Percentiles rank a stretch among this genome's conserved stretches.
These are phyloP conservation scores for Danionella dracula DNA, from an alignment of 2,797 vertebrate genomes.

Conservation along the genomic window DNA sequence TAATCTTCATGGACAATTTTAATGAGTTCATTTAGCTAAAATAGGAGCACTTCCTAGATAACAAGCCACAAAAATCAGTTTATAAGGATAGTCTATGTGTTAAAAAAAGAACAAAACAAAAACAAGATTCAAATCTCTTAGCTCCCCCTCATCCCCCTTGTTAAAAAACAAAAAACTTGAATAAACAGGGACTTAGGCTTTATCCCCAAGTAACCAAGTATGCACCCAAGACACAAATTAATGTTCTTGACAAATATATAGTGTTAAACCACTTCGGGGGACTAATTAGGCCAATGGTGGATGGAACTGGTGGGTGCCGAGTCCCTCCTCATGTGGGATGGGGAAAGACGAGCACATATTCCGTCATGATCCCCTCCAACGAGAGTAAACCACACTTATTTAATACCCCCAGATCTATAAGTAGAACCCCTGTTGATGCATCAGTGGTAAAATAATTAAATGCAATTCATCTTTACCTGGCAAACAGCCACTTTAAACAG, in stretches of 20 bases:
- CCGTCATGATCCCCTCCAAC: slow-evolving; percentile 45
- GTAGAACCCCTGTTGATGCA: slow-evolving; percentile 50
- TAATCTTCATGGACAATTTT: too few species aligned
- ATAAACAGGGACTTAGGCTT: slow-evolving; percentile 66
- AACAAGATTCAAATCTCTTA: slow-evolving; percentile 52
- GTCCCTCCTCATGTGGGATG: slow-evolving; percentile 54
- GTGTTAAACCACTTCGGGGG: slow-evolving; percentile 62
- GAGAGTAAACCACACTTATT: slow-evolving; percentile 51
- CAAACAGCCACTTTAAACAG: slow-evolving; percentile 57
- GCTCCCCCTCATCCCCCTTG: slow-evolving; percentile 39
- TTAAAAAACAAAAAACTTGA: slow-evolving; percentile 65
- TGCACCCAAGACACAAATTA: slow-evolving; percentile 67
- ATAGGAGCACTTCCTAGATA: too few species aligned
- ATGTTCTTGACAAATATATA: slow-evolving; percentile 72
- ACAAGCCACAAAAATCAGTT: too few species aligned
- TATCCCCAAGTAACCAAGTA: slow-evolving; percentile 62
- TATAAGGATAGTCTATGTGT: background rate
- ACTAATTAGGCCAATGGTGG: slow-evolving; percentile 75
- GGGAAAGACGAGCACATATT: slow-evolving; percentile 42
- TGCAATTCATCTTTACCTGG: slow-evolving; percentile 50
- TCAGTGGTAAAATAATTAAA: slow-evolving; percentile 51
- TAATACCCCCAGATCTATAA: slow-evolving; percentile 53
- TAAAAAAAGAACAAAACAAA: slow-evolving; percentile 26
- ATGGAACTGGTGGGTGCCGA: slow-evolving; percentile 56
- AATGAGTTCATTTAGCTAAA: too few species aligned